A percentile compares a stretch with the other conserved stretches of the same genome.
Evolutionary conservation across 2,113 vertebrate species (phyloP).

Genomic region (Cryptotis parvus): DNA sequence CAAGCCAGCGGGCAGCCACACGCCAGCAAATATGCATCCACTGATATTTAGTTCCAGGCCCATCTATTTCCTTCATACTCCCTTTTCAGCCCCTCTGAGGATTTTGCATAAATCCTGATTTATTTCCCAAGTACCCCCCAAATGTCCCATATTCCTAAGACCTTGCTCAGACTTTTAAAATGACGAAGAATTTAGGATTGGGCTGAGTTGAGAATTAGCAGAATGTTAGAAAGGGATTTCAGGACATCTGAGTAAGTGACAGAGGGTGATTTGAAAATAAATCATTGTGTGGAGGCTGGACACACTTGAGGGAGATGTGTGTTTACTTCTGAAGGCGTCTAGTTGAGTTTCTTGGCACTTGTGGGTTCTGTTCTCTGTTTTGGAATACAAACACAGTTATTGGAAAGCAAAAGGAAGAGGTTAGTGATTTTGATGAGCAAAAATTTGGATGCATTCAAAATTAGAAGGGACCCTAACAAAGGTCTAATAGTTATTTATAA

Average conservation of each 20-base stretch:
- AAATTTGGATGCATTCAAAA: conserved; percentile 13
- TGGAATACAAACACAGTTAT: not conserved
- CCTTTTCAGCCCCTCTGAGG: not conserved
- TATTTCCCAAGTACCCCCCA: not conserved
- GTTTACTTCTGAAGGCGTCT: conserved; percentile 10
- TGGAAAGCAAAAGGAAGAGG: not conserved
- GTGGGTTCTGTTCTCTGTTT: not conserved
- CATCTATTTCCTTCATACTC: not conserved
- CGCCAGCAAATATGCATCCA: no score
- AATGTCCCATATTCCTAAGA: not conserved
- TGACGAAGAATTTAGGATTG: not conserved
- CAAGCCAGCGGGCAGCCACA: not conserved
- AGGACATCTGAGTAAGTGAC: not conserved
- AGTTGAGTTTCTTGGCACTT: conserved; percentile 37
- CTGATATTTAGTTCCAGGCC: not conserved
- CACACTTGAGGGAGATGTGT: not conserved
- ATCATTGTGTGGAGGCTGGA: not conserved
- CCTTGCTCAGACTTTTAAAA: not conserved
- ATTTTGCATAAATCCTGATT: not conserved
- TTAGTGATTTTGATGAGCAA: conserved; percentile 32
- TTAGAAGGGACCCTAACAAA: not conserved
- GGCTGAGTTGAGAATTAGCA: not conserved
- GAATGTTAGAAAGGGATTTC: not conserved
- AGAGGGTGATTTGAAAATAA: not conserved
- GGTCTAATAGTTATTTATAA: conserved; percentile 28